Conservation (phyloP, 2,797 vertebrate genomes). For the Muscicapa comitata region DNA sequence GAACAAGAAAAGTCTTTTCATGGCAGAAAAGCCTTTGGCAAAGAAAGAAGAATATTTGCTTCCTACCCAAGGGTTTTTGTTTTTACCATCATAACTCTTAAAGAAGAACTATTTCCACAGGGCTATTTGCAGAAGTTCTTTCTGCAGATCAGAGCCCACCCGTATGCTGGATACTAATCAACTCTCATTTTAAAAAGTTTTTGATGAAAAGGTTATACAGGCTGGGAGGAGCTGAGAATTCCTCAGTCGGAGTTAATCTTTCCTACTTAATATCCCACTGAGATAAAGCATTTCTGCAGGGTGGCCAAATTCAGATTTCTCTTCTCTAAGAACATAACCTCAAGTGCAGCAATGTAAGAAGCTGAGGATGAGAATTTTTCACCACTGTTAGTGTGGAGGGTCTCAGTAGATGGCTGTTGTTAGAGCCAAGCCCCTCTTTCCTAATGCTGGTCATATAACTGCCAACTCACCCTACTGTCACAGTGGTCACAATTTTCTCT, state of each 20-base stretch:
- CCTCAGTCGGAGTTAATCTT: neutral
- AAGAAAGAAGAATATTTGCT: neutral
- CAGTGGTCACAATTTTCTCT: neutral
- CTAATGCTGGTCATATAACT: neutral
- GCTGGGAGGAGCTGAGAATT: neutral
- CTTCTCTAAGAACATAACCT: neutral
- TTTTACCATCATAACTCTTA: neutral
- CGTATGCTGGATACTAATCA: neutral
- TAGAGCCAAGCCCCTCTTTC: neutral
- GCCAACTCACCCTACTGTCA: neutral
- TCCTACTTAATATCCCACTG: neutral
- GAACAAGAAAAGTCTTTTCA: neutral
- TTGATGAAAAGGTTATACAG: neutral
- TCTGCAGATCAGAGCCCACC: neutral
- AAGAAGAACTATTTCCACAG: neutral
- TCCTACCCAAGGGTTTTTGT: neutral
- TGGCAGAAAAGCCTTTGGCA: conserved; percentile 4
- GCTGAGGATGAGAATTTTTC: neutral
- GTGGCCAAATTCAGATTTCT: neutral
- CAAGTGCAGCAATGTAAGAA: neutral
- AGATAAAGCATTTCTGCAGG: neutral
- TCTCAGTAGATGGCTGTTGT: neutral
- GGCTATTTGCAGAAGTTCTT: neutral
- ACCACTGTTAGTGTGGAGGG: rapidly evolving
- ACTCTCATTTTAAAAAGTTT: neutral